phyloP scores from a whole-genome alignment of 2,888 invertebrate genomes.

The Lochmaea crataegi region DNA sequence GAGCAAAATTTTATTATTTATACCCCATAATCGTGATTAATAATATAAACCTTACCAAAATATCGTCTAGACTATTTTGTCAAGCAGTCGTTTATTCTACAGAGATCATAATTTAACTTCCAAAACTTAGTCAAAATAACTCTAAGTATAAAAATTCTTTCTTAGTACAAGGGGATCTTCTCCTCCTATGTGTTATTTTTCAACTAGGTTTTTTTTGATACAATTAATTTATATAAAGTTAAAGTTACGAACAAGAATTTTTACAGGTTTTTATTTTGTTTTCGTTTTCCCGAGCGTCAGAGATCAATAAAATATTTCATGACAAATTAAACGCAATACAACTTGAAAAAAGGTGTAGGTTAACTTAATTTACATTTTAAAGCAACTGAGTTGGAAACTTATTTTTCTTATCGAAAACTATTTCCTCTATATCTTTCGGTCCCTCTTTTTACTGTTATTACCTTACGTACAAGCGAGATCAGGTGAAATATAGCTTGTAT shows the following conservation, averaged over 20 bases:
- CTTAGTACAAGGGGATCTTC: not conserved
- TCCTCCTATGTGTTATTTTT: conserved; percentile 2
- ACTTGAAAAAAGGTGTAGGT: no score
- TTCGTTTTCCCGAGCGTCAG: not conserved
- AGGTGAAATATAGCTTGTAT: no score
- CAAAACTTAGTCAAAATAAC: not conserved
- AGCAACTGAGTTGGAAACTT: no score
- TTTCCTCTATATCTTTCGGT: no score
- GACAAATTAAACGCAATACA: no score
- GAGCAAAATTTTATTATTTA: no score
- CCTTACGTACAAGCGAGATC: no score
- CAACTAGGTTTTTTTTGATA: not conserved
- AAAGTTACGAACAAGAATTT: not conserved
- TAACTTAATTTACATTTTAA: no score
- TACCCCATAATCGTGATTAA: not conserved
- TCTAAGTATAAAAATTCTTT: not conserved
- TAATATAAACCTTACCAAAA: not conserved
- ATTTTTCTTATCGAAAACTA: no score
- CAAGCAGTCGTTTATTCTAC: conserved; percentile 37
- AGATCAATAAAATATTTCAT: no score
- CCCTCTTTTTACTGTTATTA: no score
- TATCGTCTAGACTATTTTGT: conserved; percentile 38
- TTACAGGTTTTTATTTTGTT: not conserved
- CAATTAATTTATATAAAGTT: not conserved
- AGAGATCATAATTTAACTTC: conserved; percentile 28